Conservation (phyloP, 2,888 invertebrate genomes). For the Tryphoninae sp. region DNA sequence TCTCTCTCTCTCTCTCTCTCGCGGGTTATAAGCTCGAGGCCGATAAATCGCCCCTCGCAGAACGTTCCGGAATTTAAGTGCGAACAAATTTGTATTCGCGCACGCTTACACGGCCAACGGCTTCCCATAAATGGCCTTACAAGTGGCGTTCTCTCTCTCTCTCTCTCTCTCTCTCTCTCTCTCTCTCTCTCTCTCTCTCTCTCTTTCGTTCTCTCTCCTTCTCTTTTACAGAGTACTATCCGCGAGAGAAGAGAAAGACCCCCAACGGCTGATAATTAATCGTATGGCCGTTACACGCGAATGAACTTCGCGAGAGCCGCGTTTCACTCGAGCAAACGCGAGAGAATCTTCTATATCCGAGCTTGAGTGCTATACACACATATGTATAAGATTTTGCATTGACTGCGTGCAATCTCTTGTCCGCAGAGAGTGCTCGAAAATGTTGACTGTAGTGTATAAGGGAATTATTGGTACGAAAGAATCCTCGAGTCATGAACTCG, state of each 20-base stretch:
- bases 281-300: slow-evolving; percentile 74
- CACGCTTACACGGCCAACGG: slow-evolving; percentile 77
- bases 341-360: slow-evolving; percentile 27
- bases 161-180: slow-evolving; percentile 11
- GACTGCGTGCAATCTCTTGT: slow-evolving; percentile 6
- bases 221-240: slow-evolving; percentile 38
- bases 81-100: slow-evolving; percentile 80
- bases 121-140: slow-evolving; percentile 80
- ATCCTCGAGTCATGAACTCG: neutral
- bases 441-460: slow-evolving; percentile 5
- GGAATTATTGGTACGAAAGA: slow-evolving; percentile 11
- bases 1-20: slow-evolving; percentile 2
- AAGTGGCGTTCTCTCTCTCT: slow-evolving; percentile 67
- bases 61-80: slow-evolving; percentile 78
- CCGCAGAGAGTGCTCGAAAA: slow-evolving; percentile 17
- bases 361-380: slow-evolving; percentile 15
- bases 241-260: slow-evolving; percentile 28
- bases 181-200: no score
- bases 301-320: slow-evolving; percentile 70
- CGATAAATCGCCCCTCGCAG: slow-evolving; percentile 70
- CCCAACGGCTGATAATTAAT: slow-evolving; percentile 74
- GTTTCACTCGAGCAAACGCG: slow-evolving; percentile 56
- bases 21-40: slow-evolving; percentile 19
- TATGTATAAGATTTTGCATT: slow-evolving; percentile 21
- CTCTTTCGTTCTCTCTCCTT: slow-evolving; percentile 46